These are phyloP conservation scores for Polyploca ridens DNA, from an alignment of 2,888 invertebrate species.

Conservation along the genomic window DNA sequence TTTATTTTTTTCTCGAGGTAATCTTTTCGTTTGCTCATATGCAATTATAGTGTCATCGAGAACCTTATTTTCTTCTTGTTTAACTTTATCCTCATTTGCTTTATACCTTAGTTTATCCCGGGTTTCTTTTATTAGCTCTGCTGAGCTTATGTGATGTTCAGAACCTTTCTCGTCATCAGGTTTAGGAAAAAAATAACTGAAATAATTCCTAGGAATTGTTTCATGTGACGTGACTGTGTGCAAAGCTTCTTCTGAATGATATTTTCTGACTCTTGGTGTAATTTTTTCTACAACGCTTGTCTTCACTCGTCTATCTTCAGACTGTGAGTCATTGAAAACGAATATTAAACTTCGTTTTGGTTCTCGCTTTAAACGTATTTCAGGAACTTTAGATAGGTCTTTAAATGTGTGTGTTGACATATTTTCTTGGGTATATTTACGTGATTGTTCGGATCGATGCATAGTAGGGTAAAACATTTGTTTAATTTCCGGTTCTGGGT, in stretches of 20 bases:
- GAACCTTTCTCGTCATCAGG: conserved; percentile 14
- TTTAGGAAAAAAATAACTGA: conserved; percentile 56
- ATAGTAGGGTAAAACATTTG: conserved; percentile 13
- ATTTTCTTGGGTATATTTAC: not conserved
- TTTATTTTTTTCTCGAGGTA: not conserved
- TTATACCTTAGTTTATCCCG: conserved; percentile 44
- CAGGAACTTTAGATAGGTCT: not conserved
- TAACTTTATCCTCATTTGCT: conserved; percentile 34
- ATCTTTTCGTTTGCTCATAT: conserved; percentile 27
- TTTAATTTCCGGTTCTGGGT: conserved; percentile 11
- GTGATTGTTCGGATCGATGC: not conserved
- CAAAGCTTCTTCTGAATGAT: conserved; percentile 35
- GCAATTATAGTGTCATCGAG: conserved; percentile 16
- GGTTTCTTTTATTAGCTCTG: conserved; percentile 50
- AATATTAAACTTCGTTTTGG: not conserved
- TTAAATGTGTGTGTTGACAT: not conserved
- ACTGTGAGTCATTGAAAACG: not conserved
- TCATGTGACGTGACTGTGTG: not conserved
- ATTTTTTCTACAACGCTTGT: not conserved
- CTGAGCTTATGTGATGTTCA: not conserved
- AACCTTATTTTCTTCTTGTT: conserved; percentile 20
- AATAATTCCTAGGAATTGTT: conserved; percentile 38
- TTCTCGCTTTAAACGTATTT: not conserved
- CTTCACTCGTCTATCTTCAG: not conserved
- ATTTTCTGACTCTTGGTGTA: conserved; percentile 17